phyloP scores from a whole-genome alignment of 2,113 vertebrate species.

The Polyodon spathula region DNA sequence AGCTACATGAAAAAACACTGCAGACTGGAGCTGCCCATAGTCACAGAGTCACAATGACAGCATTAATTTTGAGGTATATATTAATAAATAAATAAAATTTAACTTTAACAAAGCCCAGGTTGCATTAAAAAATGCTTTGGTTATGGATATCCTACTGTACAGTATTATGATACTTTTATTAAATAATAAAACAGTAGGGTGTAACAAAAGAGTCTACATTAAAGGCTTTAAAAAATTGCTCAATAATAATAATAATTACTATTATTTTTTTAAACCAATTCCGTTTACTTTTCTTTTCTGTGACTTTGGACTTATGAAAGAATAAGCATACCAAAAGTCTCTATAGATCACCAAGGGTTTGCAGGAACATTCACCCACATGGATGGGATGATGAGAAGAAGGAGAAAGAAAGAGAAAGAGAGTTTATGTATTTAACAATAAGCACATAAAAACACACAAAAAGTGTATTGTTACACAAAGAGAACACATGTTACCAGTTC shows the following conservation, averaged over 20 bases:
- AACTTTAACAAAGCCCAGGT: background rate
- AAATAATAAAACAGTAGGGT: background rate
- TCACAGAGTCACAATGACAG: conserved; percentile 50
- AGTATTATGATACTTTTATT: no score
- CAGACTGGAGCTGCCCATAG: conserved; percentile 60
- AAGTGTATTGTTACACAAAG: conserved; percentile 31
- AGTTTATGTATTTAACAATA: conserved; percentile 46
- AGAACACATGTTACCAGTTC: conserved; percentile 25
- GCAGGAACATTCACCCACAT: conserved; percentile 74
- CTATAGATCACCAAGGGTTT: conserved; percentile 75
- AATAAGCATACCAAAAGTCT: conserved; percentile 77
- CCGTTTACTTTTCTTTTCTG: conserved; percentile 27
- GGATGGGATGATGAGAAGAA: conserved; percentile 70
- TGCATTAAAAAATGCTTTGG: no score
- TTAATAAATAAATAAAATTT: background rate
- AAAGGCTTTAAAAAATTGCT: background rate
- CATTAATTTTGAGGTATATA: background rate
- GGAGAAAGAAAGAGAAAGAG: conserved; percentile 53
- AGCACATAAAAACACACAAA: conserved; percentile 31
- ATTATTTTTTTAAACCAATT: no score
- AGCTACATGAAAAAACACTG: conserved; percentile 43
- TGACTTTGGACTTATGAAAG: conserved; percentile 66
- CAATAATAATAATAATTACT: background rate
- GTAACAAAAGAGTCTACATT: background rate
- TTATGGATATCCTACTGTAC: no score